Evolutionary conservation across 53 echinoderm and acorn worm genomes (phyloP), one percentile per base, ranked within the genome.

Genomic region (Echinarachnius parma): DNA sequence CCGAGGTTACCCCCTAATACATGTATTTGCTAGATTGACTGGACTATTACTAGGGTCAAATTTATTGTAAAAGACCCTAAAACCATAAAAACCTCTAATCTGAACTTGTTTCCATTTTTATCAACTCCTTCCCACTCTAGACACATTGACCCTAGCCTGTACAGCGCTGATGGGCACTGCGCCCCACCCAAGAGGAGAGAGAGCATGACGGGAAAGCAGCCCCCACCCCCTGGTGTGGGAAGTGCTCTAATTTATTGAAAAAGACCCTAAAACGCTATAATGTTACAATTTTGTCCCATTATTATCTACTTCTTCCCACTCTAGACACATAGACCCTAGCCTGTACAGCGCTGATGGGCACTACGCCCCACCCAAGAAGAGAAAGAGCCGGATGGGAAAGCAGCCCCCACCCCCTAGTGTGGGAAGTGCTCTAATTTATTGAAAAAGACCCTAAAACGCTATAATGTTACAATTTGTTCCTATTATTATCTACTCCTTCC

Each of bases 161-260:
- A 80, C 60, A 45, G n/a, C 9, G 35, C 75, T 9, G 77, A 91
- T 31, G 91, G 91, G n/a, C 64, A 71, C 31, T 79, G 76, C 21
- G 60, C 65, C 42, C 83, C 82, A 28, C 24, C 76, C 32, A 69
- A 59, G 21, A 58, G 67, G 26, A 54, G 78, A 26, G 80, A 39
- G 8, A 76, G 76, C 37, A 60, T 53, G 24, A 82, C 79, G 9
- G 83, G 83, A 16, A 76, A 59, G 14, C 75, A 83, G 22, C 91
- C 91, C 10, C 46, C n/a, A 34, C 20, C 58, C 79, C 19, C 59
- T 91, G 19, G 64, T 79, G 18, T 91, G 91, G 91, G 86, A 91
- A 42, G 76, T 91, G 30, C n/a, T n/a, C n/a, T n/a, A n/a, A n/a
- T n/a, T n/a, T n/a, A n/a, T n/a, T n/a, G n/a, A n/a, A n/a, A n/a